These are phyloP conservation scores for Hirtodrosophila trivittata DNA, from an alignment of 2,888 invertebrate species.

Conservation along the genomic window DNA sequence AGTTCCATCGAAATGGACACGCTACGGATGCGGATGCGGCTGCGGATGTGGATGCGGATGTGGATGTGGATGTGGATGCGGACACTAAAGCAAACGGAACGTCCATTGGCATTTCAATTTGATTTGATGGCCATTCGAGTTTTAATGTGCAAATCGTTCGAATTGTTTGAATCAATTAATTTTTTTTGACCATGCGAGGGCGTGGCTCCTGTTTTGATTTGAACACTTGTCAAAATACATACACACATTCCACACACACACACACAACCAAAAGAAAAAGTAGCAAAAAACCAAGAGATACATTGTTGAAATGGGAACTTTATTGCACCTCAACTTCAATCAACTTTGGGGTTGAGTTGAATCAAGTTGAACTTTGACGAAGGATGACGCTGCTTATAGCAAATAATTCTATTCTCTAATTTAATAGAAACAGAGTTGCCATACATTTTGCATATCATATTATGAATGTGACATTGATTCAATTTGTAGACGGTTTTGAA, in stretches of 20 bases:
- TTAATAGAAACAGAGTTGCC: too few relatives aligned
- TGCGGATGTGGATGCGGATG: slow-evolving; percentile 17
- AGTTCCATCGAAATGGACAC: slow-evolving; percentile 37
- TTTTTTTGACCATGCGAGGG: slow-evolving; percentile 42
- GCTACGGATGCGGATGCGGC: slow-evolving; percentile 15
- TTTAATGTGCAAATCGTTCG: slow-evolving; percentile 74
- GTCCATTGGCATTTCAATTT: slow-evolving; percentile 70
- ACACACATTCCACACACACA: slow-evolving; percentile 9
- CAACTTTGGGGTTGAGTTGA: too few relatives aligned
- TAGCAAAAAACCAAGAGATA: too few relatives aligned
- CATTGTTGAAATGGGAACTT: too few relatives aligned
- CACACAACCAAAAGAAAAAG: background rate
- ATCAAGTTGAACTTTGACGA: too few relatives aligned
- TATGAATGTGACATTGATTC: too few relatives aligned
- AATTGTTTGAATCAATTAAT: slow-evolving; percentile 76
- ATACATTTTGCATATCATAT: too few relatives aligned
- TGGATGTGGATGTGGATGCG: slow-evolving; percentile 7
- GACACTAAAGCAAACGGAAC: slow-evolving; percentile 25
- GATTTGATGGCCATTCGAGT: slow-evolving; percentile 60
- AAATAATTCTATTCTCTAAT: too few relatives aligned
- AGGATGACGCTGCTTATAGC: too few relatives aligned
- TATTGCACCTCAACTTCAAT: too few relatives aligned
- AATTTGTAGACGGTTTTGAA: too few relatives aligned
- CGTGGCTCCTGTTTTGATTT: slow-evolving; percentile 12
- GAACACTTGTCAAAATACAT: slow-evolving; percentile 10